Conservation (phyloP, 2,888 invertebrate genomes). For the Hoplodrina ambigua region DNA sequence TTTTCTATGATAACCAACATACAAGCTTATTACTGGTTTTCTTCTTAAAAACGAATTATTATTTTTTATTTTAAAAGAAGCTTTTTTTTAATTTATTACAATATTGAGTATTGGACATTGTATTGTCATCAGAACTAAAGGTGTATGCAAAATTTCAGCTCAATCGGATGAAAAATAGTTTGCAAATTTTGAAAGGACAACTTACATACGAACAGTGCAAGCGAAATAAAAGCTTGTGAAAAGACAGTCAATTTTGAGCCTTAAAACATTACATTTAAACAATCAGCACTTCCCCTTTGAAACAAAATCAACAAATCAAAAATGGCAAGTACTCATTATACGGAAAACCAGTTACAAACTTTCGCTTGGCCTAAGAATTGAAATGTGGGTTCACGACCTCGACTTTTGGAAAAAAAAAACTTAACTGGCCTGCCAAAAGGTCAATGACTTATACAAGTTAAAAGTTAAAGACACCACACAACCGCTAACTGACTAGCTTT, state of each 20-base stretch:
- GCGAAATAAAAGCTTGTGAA: no score
- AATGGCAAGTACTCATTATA: constrained; percentile 2
- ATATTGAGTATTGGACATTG: no score
- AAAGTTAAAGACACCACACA: not conserved
- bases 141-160: no score
- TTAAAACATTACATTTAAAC: not conserved
- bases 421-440: constrained; percentile 16
- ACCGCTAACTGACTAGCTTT: not conserved
- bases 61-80: no score
- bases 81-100: no score
- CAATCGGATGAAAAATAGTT: no score
- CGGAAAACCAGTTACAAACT: constrained; percentile 33
- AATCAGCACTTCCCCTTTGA: not conserved
- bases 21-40: no score
- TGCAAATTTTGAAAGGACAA: no score
- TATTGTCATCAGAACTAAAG: no score
- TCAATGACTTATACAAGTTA: constrained; percentile 19
- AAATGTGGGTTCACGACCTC: constrained; percentile 25
- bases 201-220: no score
- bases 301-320: constrained; percentile 15
- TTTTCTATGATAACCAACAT: no score
- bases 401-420: constrained; percentile 5
- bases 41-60: no score
- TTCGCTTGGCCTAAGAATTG: constrained; percentile 22
- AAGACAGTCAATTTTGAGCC: not conserved